Conservation (phyloP, 2,113 vertebrate genomes). For the Stigmatopora nigra region DNA sequence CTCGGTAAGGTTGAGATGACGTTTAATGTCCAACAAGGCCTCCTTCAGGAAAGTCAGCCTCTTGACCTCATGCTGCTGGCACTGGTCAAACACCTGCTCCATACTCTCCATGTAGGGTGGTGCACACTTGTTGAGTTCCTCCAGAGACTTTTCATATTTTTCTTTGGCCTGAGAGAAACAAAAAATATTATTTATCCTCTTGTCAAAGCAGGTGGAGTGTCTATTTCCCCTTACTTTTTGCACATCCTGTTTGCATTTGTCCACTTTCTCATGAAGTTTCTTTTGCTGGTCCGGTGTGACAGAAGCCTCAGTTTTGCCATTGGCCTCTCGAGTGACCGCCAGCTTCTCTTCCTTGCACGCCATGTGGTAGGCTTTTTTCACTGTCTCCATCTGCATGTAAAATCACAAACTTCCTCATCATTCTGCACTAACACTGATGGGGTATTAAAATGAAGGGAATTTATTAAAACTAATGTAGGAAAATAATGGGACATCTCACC, state of each 20-base stretch:
- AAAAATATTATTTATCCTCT: constrained; percentile 5
- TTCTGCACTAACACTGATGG: neutral
- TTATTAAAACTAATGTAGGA: neutral
- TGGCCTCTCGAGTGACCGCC: constrained; percentile 84
- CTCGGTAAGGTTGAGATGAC: constrained; percentile 91
- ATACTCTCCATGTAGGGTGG: constrained; percentile 92
- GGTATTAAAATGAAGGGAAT: neutral
- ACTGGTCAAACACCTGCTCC: constrained; percentile 97
- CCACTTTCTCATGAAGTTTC: constrained; percentile 95
- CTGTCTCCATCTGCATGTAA: constrained; percentile 80
- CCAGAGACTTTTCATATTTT: constrained; percentile 95
- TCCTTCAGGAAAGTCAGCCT: constrained; percentile 96
- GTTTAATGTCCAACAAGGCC: constrained; percentile 91
- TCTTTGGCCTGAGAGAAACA: constrained; percentile 79
- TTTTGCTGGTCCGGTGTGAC: constrained; percentile 91
- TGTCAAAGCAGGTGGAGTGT: neutral
- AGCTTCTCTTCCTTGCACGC: constrained; percentile 97
- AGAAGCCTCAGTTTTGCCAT: constrained; percentile 87
- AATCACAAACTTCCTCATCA: constrained; percentile 18
- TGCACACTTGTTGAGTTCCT: constrained; percentile 88
- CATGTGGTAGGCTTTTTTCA: constrained; percentile 93
- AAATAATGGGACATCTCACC: constrained; percentile 61
- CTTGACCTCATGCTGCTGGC: constrained; percentile 95
- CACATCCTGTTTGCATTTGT: constrained; percentile 91
- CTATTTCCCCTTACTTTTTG: constrained; percentile 75